Conservation (phyloP, 2,797 vertebrate genomes). For the Myiotriccus ornatus region DNA sequence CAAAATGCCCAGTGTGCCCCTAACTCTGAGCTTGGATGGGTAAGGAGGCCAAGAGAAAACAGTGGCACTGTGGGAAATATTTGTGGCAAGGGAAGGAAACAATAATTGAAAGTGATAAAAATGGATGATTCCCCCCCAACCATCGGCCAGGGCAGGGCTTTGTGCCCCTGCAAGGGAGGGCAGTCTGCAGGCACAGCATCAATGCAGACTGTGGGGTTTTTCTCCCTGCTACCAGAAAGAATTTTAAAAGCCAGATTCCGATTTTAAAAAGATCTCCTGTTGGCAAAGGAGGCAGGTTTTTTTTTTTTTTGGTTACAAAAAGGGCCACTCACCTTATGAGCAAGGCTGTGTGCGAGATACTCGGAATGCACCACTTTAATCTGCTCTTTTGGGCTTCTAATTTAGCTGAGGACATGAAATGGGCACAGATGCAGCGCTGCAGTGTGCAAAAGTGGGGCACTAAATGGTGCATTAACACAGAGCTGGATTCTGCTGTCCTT, state of each 20-base stretch:
- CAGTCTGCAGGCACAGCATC: not conserved
- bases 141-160: not conserved
- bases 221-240: not conserved
- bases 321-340: not conserved
- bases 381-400: not conserved
- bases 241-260: not conserved
- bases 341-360: not conserved
- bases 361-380: not conserved
- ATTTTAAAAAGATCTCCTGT: not conserved
- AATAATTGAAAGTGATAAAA: slow-evolving; percentile 57
- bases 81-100: slow-evolving; percentile 20
- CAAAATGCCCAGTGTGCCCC: slow-evolving; percentile 63
- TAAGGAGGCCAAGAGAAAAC: slow-evolving; percentile 58
- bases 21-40: slow-evolving; percentile 49
- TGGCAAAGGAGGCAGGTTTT: not conserved
- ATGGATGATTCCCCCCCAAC: not conserved
- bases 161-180: not conserved
- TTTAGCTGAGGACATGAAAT: not conserved
- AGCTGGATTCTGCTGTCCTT: not conserved
- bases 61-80: slow-evolving; percentile 56
- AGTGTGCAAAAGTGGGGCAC: not conserved
- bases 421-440: not conserved
- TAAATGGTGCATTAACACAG: not conserved
- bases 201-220: accelerated
- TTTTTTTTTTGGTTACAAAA: not conserved